These are phyloP conservation scores for Heterodera carotae DNA, from an alignment of 1,140 invertebrate genomes.

Conservation along the genomic window DNA sequence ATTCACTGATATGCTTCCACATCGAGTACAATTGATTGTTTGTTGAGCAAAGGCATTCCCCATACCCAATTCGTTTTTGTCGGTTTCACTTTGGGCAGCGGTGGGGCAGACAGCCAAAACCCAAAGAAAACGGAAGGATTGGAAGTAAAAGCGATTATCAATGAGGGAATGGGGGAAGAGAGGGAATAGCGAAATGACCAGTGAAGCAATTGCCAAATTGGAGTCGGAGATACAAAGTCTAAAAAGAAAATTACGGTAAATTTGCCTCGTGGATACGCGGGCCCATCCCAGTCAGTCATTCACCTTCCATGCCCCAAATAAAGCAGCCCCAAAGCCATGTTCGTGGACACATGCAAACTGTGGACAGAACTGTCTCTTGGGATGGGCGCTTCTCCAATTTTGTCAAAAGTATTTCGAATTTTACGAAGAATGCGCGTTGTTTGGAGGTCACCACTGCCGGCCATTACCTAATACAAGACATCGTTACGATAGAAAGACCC, in stretches of 20 bases:
- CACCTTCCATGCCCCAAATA: constrained; percentile 52
- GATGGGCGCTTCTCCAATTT: constrained; percentile 5
- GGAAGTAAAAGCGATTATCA: constrained; percentile 50
- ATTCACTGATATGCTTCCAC: constrained; percentile 5
- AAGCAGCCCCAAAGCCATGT: constrained; percentile 50
- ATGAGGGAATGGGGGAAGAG: constrained; percentile 44
- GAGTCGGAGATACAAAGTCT: constrained; percentile 34
- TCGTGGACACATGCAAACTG: constrained; percentile 38
- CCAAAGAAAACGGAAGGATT: constrained; percentile 50
- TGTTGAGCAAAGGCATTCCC: not conserved
- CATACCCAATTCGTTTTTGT: not conserved
- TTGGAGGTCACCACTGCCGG: constrained; percentile 49
- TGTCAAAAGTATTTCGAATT: constrained; percentile 36
- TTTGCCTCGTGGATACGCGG: not conserved
- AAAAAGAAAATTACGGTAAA: constrained; percentile 14
- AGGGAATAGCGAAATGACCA: constrained; percentile 50
- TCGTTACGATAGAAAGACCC: too few relatives aligned
- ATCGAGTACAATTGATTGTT: constrained; percentile 14
- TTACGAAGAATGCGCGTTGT: constrained; percentile 38
- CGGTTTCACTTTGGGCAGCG: constrained; percentile 19
- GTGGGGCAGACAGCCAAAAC: constrained; percentile 30
- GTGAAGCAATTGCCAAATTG: constrained; percentile 44
- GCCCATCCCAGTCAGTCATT: not conserved
- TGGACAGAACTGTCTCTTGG: constrained; percentile 42
- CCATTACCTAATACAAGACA: constrained; percentile 43